Percentiles rank a stretch among this genome's conserved stretches.
Evolutionary conservation across 2,797 vertebrate genomes (phyloP).

Genomic region (Hemitrygon akajei): DNA sequence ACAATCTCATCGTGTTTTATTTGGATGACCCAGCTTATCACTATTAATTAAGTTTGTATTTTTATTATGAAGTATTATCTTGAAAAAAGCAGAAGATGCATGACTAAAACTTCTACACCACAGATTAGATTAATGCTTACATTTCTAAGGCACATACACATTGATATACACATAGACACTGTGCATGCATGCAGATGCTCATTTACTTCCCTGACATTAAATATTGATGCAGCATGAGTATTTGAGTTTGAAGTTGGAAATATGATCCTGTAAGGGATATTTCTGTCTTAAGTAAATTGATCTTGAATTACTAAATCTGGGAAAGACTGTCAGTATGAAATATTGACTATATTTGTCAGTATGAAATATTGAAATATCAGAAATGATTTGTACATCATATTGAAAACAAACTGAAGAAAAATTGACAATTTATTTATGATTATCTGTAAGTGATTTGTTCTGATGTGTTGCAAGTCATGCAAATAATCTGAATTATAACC

Average conservation of each 20-base stretch:
- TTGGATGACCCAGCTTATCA: background rate
- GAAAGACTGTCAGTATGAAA: background rate
- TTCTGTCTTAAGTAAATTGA: slow-evolving; percentile 3
- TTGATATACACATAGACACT: background rate
- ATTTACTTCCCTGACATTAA: background rate
- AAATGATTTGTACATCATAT: no score
- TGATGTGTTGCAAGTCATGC: no score
- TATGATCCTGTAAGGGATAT: background rate
- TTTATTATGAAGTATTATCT: background rate
- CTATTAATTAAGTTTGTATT: background rate
- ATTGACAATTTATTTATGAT: no score
- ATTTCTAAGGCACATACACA: background rate
- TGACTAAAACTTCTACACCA: background rate
- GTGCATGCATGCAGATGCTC: background rate
- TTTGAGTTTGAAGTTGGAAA: background rate
- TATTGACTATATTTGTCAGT: background rate
- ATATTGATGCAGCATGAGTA: background rate
- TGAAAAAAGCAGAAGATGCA: background rate
- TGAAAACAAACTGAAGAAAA: no score
- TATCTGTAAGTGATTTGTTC: no score
- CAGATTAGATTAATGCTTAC: background rate
- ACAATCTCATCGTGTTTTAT: background rate
- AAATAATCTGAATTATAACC: no score
- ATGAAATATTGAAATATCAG: no score
- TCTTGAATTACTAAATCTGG: background rate